Evolutionary conservation across 2,113 vertebrate species (phyloP).

Genomic region (Poecile atricapillus): DNA sequence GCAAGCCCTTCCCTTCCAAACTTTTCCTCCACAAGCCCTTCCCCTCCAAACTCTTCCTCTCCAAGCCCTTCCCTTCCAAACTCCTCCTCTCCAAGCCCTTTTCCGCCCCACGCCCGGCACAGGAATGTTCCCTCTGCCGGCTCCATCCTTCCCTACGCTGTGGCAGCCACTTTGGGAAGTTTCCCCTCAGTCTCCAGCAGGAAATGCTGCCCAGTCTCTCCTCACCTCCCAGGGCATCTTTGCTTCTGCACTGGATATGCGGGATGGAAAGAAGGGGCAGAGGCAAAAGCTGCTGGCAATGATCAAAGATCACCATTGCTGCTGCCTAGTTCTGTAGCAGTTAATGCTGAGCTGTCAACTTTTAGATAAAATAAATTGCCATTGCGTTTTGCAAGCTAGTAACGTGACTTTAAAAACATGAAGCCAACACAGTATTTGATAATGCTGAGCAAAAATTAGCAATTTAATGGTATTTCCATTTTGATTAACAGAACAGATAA

Average conservation of each 20-base stretch:
- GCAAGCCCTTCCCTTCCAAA: neutral
- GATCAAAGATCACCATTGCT: neutral
- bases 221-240: neutral
- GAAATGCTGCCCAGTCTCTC: neutral
- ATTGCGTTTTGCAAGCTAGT: neutral
- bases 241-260: neutral
- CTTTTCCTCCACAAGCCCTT: neutral
- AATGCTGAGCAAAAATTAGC: neutral
- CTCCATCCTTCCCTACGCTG: fast-evolving
- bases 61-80: neutral
- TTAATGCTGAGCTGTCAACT: neutral
- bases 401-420: neutral
- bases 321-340: neutral
- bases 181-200: neutral
- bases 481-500: neutral
- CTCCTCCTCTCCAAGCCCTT: too few relatives aligned
- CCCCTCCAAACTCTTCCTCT: neutral
- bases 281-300: neutral
- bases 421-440: neutral
- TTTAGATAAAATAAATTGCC: neutral
- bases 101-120: fast-evolving
- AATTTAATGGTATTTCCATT: neutral
- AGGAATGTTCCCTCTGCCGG: fast-evolving
- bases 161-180: fast-evolving
- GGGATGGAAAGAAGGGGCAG: neutral